These are phyloP conservation scores for Monopis laevigella DNA, from an alignment of 2,888 invertebrate species.

Conservation along the genomic window DNA sequence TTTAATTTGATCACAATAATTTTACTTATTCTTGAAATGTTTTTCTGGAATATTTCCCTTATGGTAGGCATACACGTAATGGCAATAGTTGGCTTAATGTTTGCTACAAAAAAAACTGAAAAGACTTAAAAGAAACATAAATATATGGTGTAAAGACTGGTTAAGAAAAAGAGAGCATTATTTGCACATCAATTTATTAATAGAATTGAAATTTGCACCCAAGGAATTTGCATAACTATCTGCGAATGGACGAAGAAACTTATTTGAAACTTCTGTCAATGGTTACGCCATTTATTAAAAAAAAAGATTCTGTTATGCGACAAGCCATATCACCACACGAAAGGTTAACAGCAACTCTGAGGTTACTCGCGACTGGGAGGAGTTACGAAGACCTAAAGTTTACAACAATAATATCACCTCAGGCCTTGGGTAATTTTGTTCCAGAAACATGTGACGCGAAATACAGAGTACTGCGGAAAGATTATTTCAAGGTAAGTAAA, in stretches of 20 bases:
- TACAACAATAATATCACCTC: conserved; percentile 24
- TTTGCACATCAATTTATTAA: conserved; percentile 15
- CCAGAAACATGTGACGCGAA: conserved; percentile 25
- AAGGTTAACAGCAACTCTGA: conserved; percentile 22
- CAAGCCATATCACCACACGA: conserved; percentile 22
- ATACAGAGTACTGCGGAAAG: conserved; percentile 20
- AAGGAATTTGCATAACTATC: conserved; percentile 12
- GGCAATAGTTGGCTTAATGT: too few species aligned
- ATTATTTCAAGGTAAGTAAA: conserved; percentile 2
- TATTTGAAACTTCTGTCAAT: conserved; percentile 17
- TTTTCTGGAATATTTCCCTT: too few species aligned
- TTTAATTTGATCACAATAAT: too few species aligned
- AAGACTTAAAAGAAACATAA: too few species aligned
- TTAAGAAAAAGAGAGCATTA: conserved; percentile 17
- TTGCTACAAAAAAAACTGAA: too few species aligned
- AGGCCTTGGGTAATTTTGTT: conserved; percentile 23
- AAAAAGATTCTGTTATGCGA: conserved; percentile 23
- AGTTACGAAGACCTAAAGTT: conserved; percentile 25
- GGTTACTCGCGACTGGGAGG: conserved; percentile 25
- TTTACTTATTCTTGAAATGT: too few species aligned
- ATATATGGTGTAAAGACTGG: conserved; percentile 21
- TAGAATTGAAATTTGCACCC: conserved; percentile 18
- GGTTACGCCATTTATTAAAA: conserved; percentile 19
- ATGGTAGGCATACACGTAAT: too few species aligned
- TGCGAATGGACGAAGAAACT: conserved; percentile 11